Evolutionary conservation across 2,797 vertebrate genomes (phyloP), one percentile per base, ranked within the genome.

Genomic region (Rhabdophis nuchalis): DNA sequence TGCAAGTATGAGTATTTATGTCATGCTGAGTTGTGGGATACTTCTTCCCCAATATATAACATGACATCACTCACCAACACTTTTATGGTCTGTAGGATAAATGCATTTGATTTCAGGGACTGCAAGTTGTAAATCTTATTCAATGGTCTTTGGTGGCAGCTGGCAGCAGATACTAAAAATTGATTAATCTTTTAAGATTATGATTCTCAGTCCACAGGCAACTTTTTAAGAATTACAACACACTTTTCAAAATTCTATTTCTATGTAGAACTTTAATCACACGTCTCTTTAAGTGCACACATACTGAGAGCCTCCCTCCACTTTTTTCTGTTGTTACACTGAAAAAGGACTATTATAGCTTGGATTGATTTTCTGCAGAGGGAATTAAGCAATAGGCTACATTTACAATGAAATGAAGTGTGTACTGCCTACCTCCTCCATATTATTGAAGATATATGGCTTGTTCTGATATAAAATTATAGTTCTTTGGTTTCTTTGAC

Each of bases 11-110:
- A 82, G 20, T 95, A 87, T 93, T 95, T 94, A 56, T 68, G 87
- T 96, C 94, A 95, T 92, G 95, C 95, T 95, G 95, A 94, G 91
- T 93, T 95, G 89, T 94, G 95, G 94, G 95, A 94, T 94, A 87
- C 12, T 23, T 93, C 96, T 96, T 92, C 25, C 3, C 94, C 94
- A 92, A 93, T 92, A 92, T 94, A 93, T 88, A 95, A 94, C 92
- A 92, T 92, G 95, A 95, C 94, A n/a, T 16, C 25, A 54, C 27
- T 14, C 6, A 50, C 61, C 25, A 29, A 18, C 57, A 36, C 20
- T 25, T 4, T 52, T 12, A 25, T 25, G 18, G 23, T 16, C n/a
- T 54, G 20, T 14, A 50, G 52, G 3, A 85, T 64, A 11, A 41
- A 60, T 41, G 64, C 68, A 27, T 53, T 61, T 53, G 46, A n/a